These are phyloP conservation scores for Coenonympha glycerion DNA, from an alignment of 2,888 invertebrate species.

Conservation along the genomic window DNA sequence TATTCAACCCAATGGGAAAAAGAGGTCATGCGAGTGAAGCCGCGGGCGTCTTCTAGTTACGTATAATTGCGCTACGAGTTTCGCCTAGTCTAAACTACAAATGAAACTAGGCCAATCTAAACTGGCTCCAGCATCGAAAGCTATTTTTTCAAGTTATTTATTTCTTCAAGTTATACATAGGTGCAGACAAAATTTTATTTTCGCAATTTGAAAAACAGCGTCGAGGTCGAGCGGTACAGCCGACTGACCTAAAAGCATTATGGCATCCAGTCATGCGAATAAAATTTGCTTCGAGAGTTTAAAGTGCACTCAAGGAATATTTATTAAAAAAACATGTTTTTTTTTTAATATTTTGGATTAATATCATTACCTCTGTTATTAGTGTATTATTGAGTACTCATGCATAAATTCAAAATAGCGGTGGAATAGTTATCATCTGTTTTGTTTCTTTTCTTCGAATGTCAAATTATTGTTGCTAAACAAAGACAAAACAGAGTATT, in stretches of 20 bases:
- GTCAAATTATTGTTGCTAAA: too few relatives aligned
- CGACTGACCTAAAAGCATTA: slow-evolving; percentile 24
- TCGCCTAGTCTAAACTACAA: background rate
- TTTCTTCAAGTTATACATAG: slow-evolving; percentile 2
- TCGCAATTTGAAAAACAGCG: slow-evolving; percentile 10
- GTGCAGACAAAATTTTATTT: slow-evolving; percentile 17
- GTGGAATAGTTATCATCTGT: too few relatives aligned
- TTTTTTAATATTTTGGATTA: too few relatives aligned
- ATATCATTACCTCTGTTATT: too few relatives aligned
- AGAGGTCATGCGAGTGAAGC: too few relatives aligned
- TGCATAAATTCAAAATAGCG: too few relatives aligned
- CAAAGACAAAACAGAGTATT: too few relatives aligned
- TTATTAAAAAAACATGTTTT: background rate
- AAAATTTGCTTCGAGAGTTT: slow-evolving; percentile 19
- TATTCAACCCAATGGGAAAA: too few relatives aligned
- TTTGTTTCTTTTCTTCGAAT: too few relatives aligned
- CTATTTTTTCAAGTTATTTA: background rate
- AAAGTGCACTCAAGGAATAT: background rate
- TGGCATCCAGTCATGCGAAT: slow-evolving; percentile 23
- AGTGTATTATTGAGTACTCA: too few relatives aligned
- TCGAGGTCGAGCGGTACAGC: slow-evolving; percentile 18
- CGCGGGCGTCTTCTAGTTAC: too few relatives aligned
- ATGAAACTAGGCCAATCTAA: slow-evolving; percentile 7
- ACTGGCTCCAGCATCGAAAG: background rate
- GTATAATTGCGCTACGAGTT: too few relatives aligned